A percentile compares a stretch with the other conserved stretches of the same genome.
These are phyloP conservation scores for Tribolium freemani DNA, from an alignment of 2,888 invertebrate genomes.

Conservation along the genomic window DNA sequence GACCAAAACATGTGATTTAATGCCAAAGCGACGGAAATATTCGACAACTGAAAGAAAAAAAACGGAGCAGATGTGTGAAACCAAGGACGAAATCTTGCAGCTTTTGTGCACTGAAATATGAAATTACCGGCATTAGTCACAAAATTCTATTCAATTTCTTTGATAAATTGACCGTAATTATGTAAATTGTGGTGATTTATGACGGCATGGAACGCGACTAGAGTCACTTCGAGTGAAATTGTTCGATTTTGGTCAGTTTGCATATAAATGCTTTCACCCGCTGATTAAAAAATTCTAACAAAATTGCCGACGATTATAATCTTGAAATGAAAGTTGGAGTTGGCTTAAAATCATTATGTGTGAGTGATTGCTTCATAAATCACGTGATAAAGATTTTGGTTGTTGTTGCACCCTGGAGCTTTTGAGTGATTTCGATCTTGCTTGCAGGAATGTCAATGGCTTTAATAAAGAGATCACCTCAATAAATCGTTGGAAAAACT, in stretches of 20 bases:
- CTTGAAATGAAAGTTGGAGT: slow-evolving; percentile 21
- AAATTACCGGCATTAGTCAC: slow-evolving; percentile 4
- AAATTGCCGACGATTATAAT: slow-evolving; percentile 31
- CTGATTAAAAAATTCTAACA: slow-evolving; percentile 27
- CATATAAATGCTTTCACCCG: slow-evolving; percentile 15
- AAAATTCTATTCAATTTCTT: slow-evolving; percentile 11
- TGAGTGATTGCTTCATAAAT: slow-evolving; percentile 20
- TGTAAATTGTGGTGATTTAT: slow-evolving; percentile 27
- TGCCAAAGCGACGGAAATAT: slow-evolving; percentile 22
- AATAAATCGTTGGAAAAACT: slow-evolving; percentile 20
- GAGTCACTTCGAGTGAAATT: slow-evolving; percentile 14
- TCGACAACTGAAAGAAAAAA: slow-evolving; percentile 18
- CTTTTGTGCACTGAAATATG: slow-evolving; percentile 7
- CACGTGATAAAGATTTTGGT: slow-evolving; percentile 12
- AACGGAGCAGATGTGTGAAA: slow-evolving; percentile 22
- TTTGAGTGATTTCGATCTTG: background rate
- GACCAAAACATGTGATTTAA: slow-evolving; percentile 20
- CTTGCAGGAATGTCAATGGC: slow-evolving; percentile 14
- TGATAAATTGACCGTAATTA: slow-evolving; percentile 22
- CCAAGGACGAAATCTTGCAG: slow-evolving; percentile 21
- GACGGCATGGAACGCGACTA: background rate
- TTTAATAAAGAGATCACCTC: slow-evolving; percentile 24
- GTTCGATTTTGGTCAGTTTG: slow-evolving; percentile 18
- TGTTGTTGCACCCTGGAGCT: slow-evolving; percentile 2
- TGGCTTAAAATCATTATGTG: slow-evolving; percentile 22